Percentiles rank a stretch among this genome's conserved stretches.
Conservation (phyloP, 2,797 vertebrate species). For the Apogon talboti region DNA sequence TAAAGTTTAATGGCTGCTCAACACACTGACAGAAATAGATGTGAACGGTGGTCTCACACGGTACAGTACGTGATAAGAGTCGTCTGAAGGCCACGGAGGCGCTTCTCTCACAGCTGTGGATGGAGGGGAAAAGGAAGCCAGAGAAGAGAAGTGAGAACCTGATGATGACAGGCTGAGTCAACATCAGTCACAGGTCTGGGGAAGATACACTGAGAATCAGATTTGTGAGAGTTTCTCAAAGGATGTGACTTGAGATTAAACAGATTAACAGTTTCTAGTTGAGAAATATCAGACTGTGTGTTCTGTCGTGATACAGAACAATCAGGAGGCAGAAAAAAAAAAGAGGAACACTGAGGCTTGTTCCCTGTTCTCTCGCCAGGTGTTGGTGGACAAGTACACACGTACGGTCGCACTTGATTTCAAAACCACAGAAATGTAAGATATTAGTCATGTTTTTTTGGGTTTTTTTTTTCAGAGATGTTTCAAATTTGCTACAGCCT, state of each 20-base stretch:
- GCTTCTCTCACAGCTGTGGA: slow-evolving; percentile 9
- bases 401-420: slow-evolving; percentile 21
- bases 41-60: not conserved
- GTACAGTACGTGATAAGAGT: slow-evolving; percentile 11
- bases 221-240: too few relatives aligned
- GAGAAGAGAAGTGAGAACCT: slow-evolving; percentile 13
- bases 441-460: not conserved
- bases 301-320: slow-evolving; percentile 43
- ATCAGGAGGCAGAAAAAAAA: slow-evolving; percentile 47
- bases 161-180: slow-evolving; percentile 44
- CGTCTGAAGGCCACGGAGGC: not conserved
- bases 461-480: slow-evolving; percentile 7
- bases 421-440: slow-evolving; percentile 7
- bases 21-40: slow-evolving; percentile 2
- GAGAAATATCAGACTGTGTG: slow-evolving; percentile 26
- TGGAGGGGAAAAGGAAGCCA: slow-evolving; percentile 10
- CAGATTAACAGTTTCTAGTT: too few relatives aligned
- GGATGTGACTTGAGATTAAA: too few relatives aligned
- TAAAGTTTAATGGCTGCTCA: slow-evolving; percentile 13
- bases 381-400: slow-evolving; percentile 28
- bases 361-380: slow-evolving; percentile 64
- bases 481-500: too few relatives aligned
- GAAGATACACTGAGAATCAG: slow-evolving; percentile 15
- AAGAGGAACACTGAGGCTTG: slow-evolving; percentile 59
- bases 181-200: slow-evolving; percentile 22